Conservation (phyloP, 2,797 vertebrate genomes). For the Poeciliopsis presidionis region DNA sequence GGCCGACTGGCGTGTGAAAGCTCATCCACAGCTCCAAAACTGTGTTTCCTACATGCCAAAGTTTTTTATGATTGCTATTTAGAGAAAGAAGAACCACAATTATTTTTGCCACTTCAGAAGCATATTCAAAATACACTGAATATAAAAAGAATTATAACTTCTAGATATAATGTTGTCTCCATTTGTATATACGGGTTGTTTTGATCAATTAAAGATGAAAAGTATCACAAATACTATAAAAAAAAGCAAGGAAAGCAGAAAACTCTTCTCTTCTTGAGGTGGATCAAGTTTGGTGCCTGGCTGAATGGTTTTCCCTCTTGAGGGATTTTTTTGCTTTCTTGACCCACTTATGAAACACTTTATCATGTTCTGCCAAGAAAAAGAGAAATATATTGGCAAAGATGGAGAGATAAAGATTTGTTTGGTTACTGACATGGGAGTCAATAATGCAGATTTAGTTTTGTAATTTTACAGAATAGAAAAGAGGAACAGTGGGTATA, state of each 20-base stretch:
- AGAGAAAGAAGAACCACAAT: background rate
- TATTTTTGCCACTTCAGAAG: background rate
- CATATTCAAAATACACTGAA: background rate
- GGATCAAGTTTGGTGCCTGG: background rate
- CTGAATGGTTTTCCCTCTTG: background rate
- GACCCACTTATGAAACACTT: background rate
- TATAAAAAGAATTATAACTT: background rate
- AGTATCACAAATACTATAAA: background rate
- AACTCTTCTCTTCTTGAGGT: background rate
- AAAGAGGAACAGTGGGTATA: background rate
- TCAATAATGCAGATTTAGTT: background rate
- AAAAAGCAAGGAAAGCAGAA: background rate
- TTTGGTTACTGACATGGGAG: background rate
- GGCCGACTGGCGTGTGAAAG: conserved; percentile 27
- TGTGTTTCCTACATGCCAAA: conserved; percentile 7
- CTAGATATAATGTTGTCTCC: background rate
- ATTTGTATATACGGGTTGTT: background rate
- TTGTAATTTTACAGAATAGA: background rate
- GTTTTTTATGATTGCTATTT: background rate
- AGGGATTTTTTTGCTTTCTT: background rate
- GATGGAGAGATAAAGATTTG: background rate
- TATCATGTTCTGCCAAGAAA: conserved; percentile 1
- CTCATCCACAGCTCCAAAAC: conserved; percentile 22
- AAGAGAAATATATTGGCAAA: background rate
- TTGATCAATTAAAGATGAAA: background rate